Base-by-base conservation (phyloP, 2,888 invertebrate genomes). In the Clostera curtula region DNA sequence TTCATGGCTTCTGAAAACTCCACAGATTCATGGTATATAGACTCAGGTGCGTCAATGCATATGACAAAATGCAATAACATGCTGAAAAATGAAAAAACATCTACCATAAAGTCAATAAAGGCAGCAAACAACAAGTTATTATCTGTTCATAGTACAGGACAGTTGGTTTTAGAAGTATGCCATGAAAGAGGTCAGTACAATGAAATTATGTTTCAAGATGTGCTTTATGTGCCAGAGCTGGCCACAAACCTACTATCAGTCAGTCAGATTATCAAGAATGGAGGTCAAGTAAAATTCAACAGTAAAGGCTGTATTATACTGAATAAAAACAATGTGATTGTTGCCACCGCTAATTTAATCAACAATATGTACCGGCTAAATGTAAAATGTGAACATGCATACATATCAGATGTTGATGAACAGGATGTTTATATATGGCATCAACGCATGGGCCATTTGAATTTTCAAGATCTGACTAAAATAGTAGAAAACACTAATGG, bases 181-280 rank as follows among this genome's bases (percentile, higher is more conserved):
- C 17, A 27, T 22, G 22, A 22, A 7, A 27, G 18, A 22, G 12
- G 11, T 11, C 12, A 17, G 6, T 11, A n/a, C 12, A 25, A 25
- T 6, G 19, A 25, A 5, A 8, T 25, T 4, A 5, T 25, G 19
- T 25, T 19, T 13, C 3, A 3, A 7, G 8, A 18, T 18, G 18
- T 18, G 3, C 8, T 18, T 3, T 18, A 6, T 5, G 13, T n/a
- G 9, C 18, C 18, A 18, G 18, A 18, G 3, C 18, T 18, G 3
- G 29, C 25, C 12, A 21, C 21, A 3, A 25, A 30, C 22, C n/a
- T n/a, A n/a, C 12, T 30, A 25, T 30, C 29, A 12, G 29, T 30
- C 2, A 19, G 19, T 24, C 29, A 29, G 19, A 29, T 29, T 12
- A 29, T 15, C 5, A 8, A 19, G 10, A 24, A 15, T 23, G 28